phyloP scores from a whole-genome alignment of 2,888 invertebrate genomes.

The Pseudococcus jackbeardsleyi region DNA sequence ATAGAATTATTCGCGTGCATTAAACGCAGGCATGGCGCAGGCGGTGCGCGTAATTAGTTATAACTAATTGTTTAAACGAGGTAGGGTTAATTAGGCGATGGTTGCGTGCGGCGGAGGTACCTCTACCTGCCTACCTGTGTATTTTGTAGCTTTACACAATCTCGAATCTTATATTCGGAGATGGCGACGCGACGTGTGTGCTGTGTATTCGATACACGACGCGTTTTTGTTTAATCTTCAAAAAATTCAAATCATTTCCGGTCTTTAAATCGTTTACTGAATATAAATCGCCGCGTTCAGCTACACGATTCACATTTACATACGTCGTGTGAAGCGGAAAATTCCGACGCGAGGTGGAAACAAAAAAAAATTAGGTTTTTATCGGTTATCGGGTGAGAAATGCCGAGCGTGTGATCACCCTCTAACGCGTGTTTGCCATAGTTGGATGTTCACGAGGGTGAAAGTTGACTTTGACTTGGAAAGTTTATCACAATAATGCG shows the following conservation, averaged over 20 bases:
- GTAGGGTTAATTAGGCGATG: slow-evolving; percentile 20
- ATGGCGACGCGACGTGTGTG: background rate
- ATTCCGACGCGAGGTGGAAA: slow-evolving; percentile 23
- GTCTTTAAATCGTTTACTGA: slow-evolving; percentile 40
- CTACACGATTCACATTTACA: slow-evolving; percentile 47
- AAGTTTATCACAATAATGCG: slow-evolving; percentile 16
- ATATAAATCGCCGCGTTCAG: slow-evolving; percentile 43
- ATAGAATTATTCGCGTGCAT: slow-evolving; percentile 27
- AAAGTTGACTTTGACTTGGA: background rate
- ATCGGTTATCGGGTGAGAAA: slow-evolving; percentile 38
- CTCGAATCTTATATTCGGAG: background rate
- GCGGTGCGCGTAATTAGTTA: slow-evolving; percentile 20
- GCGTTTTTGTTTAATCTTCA: slow-evolving; percentile 50
- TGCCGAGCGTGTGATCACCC: background rate
- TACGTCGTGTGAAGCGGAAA: slow-evolving; percentile 48
- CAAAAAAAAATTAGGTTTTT: slow-evolving; percentile 12
- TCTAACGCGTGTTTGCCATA: slow-evolving; percentile 31
- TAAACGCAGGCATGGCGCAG: background rate
- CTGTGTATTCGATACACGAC: slow-evolving; percentile 49
- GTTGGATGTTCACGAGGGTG: slow-evolving; percentile 22
- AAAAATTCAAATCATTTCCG: slow-evolving; percentile 52
- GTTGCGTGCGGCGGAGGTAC: background rate
- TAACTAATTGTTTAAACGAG: slow-evolving; percentile 3
- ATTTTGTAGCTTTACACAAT: background rate
- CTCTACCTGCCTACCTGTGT: background rate